Conservation (phyloP, 2,888 invertebrate genomes). For the Dynastes hyllus region DNA sequence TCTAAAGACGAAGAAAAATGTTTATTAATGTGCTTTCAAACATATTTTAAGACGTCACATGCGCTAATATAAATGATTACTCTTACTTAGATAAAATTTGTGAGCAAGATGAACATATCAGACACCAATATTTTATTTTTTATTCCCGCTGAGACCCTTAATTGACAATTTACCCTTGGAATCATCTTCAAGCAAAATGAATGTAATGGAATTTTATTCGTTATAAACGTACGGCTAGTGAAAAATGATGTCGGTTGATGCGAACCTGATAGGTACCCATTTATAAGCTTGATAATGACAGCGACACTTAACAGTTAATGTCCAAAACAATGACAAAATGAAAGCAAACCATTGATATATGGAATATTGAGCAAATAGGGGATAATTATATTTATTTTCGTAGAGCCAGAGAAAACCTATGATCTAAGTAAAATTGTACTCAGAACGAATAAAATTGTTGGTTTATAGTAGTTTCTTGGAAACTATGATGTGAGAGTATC, state of each 20-base stretch:
- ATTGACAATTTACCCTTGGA: constrained; percentile 36
- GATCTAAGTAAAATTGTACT: too few relatives aligned
- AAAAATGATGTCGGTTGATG: constrained; percentile 22
- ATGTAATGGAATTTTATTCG: constrained; percentile 27
- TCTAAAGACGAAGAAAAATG: too few relatives aligned
- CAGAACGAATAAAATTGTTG: too few relatives aligned
- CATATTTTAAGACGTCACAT: too few relatives aligned
- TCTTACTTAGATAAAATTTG: constrained; percentile 15
- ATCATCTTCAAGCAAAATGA: constrained; percentile 26
- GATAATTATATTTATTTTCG: too few relatives aligned
- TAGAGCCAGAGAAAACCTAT: too few relatives aligned
- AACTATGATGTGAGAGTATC: too few relatives aligned
- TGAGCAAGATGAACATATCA: constrained; percentile 19
- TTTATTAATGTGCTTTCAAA: too few relatives aligned
- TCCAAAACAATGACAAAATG: background rate
- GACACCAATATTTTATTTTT: constrained; percentile 38
- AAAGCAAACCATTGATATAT: background rate
- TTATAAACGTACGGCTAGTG: constrained; percentile 33
- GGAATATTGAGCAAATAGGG: too few relatives aligned
- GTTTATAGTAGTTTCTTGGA: too few relatives aligned
- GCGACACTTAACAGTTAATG: constrained; percentile 6
- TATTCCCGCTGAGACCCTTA: constrained; percentile 38
- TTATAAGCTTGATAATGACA: constrained; percentile 27
- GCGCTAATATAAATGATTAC: constrained; percentile 10
- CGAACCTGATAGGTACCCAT: constrained; percentile 23